Percentiles rank a stretch among this genome's conserved stretches.
These are phyloP conservation scores for Suncus etruscus DNA, from an alignment of 2,113 vertebrate genomes.

Conservation along the genomic window DNA sequence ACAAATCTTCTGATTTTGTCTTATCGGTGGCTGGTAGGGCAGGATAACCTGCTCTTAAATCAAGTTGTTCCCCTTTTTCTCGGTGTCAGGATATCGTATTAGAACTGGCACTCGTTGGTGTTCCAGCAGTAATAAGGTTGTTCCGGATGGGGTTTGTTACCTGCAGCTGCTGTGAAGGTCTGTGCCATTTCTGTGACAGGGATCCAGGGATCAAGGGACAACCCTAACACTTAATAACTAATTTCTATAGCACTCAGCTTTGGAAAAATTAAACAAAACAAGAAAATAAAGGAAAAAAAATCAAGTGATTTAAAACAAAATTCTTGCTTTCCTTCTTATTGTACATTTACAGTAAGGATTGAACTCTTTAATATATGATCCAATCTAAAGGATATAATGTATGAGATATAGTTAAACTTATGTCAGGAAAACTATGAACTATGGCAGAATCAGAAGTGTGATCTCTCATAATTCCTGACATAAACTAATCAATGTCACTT, in stretches of 20 bases:
- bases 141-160: no score
- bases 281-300: no score
- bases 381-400: neutral
- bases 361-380: neutral
- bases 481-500: neutral
- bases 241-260: neutral
- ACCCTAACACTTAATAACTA: neutral
- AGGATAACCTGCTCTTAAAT: no score
- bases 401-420: neutral
- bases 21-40: no score
- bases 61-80: no score
- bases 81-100: no score
- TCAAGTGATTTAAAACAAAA: neutral
- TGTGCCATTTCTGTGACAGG: no score
- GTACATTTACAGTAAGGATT: neutral
- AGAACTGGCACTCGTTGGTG: no score
- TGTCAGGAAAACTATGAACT: neutral
- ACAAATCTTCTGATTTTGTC: no score
- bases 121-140: no score
- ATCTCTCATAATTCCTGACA: neutral
- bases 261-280: neutral
- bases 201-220: no score
- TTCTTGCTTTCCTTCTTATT: neutral
- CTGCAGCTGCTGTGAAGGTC: no score
- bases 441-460: neutral